phyloP scores from a whole-genome alignment of 2,797 vertebrate species.

The Sardinella longiceps region DNA sequence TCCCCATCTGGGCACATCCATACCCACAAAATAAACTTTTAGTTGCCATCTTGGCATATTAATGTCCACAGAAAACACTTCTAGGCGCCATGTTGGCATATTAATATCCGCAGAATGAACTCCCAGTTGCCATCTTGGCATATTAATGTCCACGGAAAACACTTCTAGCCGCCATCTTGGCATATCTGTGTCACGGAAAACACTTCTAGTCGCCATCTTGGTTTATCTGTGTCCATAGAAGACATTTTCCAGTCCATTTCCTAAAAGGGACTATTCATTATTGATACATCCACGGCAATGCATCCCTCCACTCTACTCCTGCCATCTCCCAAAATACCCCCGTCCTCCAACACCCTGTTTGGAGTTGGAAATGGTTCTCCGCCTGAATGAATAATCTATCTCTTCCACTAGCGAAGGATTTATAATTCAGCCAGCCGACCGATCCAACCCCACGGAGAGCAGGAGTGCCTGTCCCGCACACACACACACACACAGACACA shows the following conservation, averaged over 20 bases:
- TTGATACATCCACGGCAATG: conserved; percentile 32
- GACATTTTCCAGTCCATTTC: conserved; percentile 14
- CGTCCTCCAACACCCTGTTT: conserved; percentile 8
- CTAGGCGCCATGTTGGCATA: too few relatives aligned
- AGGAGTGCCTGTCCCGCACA: too few relatives aligned
- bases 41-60: too few relatives aligned
- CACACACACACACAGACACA: too few relatives aligned
- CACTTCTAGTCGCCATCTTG: background rate
- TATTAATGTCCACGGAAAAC: too few relatives aligned
- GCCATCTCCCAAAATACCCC: conserved; percentile 38
- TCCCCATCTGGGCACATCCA: too few relatives aligned
- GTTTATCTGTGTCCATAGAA: background rate
- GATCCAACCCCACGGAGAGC: background rate
- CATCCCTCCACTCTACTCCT: conserved; percentile 30
- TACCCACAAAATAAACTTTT: too few relatives aligned
- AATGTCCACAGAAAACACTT: too few relatives aligned
- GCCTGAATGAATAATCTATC: conserved; percentile 2
- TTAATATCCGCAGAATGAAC: too few relatives aligned
- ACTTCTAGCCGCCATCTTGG: too few relatives aligned
- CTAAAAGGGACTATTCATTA: conserved; percentile 35
- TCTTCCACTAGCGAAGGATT: background rate
- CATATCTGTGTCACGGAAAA: background rate
- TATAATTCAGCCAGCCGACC: conserved; percentile 1
- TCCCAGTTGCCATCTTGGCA: too few relatives aligned
- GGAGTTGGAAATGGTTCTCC: background rate